Conservation (phyloP, 2,797 vertebrate species). For the Acrossocheilus fasciatus region DNA sequence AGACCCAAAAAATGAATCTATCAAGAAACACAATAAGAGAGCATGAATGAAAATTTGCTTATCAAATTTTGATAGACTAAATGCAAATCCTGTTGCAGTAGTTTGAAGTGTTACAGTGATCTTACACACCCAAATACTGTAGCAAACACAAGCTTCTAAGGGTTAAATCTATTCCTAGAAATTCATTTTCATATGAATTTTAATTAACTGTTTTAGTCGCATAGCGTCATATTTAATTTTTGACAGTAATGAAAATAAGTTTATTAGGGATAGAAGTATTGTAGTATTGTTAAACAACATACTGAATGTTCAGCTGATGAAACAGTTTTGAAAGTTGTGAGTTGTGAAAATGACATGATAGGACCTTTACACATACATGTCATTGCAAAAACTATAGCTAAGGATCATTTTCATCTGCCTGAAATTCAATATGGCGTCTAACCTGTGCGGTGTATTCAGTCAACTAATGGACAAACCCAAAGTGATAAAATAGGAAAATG, state of each 20-base stretch:
- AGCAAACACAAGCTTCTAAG: background rate
- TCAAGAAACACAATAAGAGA: background rate
- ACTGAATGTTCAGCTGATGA: no score
- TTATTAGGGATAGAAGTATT: no score
- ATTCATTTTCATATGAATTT: no score
- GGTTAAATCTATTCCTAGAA: background rate
- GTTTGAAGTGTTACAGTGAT: background rate
- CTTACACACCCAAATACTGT: background rate
- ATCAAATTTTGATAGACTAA: background rate
- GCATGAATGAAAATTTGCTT: background rate
- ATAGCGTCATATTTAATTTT: no score
- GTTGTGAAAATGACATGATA: no score
- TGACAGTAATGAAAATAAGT: no score
- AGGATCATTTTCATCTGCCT: background rate
- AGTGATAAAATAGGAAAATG: background rate
- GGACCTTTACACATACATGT: no score
- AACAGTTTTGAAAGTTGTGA: no score
- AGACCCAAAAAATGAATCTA: constrained; percentile 1
- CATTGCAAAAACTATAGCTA: no score
- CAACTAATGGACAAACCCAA: background rate
- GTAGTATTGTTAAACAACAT: no score
- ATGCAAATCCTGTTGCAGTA: background rate
- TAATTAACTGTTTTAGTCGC: no score
- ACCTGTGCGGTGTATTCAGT: background rate
- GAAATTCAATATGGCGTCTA: background rate